Conservation (phyloP, 2,113 vertebrate genomes). For the Poeciliopsis occidentalis region DNA sequence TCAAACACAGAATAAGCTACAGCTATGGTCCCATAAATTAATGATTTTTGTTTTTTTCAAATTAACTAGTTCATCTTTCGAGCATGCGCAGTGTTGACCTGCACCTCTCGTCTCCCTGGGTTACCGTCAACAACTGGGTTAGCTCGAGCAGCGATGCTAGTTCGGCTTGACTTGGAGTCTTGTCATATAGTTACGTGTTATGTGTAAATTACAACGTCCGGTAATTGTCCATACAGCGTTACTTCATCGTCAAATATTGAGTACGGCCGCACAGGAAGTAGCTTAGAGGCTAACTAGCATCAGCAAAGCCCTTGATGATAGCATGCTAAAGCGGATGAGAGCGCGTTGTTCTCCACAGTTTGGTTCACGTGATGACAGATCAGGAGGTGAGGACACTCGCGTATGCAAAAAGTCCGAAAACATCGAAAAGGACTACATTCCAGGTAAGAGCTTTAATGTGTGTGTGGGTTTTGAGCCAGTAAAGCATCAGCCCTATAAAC, state of each 20-base stretch:
- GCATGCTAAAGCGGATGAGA: constrained; percentile 37
- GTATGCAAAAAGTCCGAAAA: constrained; percentile 84
- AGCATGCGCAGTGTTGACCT: no score
- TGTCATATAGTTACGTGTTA: not conserved
- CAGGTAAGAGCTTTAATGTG: constrained; percentile 76
- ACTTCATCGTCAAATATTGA: no score
- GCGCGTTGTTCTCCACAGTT: not conserved
- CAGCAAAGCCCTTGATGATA: constrained; percentile 25
- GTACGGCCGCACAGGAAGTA: not conserved
- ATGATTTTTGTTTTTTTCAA: no score
- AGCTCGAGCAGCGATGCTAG: not conserved
- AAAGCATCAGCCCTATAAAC: not conserved
- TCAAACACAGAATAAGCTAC: not conserved
- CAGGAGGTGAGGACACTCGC: constrained; percentile 80
- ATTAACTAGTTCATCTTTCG: not conserved
- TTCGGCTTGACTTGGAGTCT: not conserved
- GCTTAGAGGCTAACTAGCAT: not conserved
- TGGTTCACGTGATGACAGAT: constrained; percentile 58
- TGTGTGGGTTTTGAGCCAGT: not conserved
- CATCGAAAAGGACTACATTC: constrained; percentile 85
- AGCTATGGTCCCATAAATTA: not conserved
- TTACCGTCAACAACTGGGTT: no score
- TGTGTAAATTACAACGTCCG: not conserved
- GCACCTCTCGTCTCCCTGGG: no score
- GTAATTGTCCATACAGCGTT: rapidly evolving